phyloP scores from a whole-genome alignment of 2,888 invertebrate species.

The Dolomedes plantarius region DNA sequence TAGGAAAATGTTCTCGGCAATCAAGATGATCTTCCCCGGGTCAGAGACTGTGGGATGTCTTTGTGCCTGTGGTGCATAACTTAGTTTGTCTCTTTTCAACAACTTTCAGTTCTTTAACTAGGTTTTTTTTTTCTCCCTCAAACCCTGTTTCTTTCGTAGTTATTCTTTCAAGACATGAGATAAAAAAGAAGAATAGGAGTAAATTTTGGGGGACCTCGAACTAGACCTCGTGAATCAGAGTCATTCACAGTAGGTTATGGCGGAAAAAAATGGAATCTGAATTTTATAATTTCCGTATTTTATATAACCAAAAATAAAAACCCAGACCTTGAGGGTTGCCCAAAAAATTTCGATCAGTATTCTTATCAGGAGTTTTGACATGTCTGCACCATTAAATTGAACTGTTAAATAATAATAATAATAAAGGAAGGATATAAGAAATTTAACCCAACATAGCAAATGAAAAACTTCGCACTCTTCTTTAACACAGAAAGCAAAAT shows the following conservation, averaged over 20 bases:
- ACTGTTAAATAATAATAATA: too few relatives aligned
- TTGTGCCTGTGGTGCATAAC: conserved; percentile 21
- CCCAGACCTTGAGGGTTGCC: conserved; percentile 20
- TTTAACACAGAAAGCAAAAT: too few relatives aligned
- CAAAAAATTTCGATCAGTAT: too few relatives aligned
- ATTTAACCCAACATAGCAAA: too few relatives aligned
- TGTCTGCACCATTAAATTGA: too few relatives aligned
- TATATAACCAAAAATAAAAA: conserved; percentile 46
- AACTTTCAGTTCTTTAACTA: conserved; percentile 48
- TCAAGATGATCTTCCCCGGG: background rate
- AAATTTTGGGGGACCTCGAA: conserved; percentile 56
- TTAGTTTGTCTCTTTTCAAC: conserved; percentile 61
- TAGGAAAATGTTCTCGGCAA: conserved; percentile 24
- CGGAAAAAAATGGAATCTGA: conserved; percentile 32
- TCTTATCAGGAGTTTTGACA: too few relatives aligned
- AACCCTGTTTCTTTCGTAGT: conserved; percentile 38
- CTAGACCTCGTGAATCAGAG: conserved; percentile 60
- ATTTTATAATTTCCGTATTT: too few relatives aligned
- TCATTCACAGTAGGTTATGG: conserved; percentile 30
- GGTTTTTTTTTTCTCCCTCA: conserved; percentile 28
- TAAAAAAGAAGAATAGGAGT: conserved; percentile 30
- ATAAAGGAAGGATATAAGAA: too few relatives aligned
- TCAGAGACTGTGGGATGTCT: background rate
- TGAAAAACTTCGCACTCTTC: too few relatives aligned
- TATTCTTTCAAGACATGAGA: conserved; percentile 25